Conservation (phyloP, 2,888 invertebrate species). For the Catocala fraxini region DNA sequence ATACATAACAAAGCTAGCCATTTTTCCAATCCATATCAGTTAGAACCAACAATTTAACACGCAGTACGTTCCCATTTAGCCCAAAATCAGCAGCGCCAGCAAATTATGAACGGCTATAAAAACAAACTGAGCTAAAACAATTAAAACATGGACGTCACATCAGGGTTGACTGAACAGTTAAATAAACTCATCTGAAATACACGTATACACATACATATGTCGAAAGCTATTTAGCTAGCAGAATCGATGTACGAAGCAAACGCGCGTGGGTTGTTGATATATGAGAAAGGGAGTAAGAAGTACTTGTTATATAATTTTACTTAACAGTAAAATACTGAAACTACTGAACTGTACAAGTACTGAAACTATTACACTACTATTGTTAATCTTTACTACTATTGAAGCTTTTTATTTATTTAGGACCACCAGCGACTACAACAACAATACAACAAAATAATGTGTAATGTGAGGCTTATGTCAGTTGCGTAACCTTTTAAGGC, state of each 20-base stretch:
- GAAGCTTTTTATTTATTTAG: too few species aligned
- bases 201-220: neutral
- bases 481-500: too few species aligned
- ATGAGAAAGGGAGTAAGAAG: too few species aligned
- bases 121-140: conserved; percentile 12
- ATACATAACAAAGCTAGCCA: neutral
- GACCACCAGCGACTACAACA: too few species aligned
- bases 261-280: too few species aligned
- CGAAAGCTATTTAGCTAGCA: neutral
- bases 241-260: neutral
- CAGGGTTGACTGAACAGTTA: conserved; percentile 1
- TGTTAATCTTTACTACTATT: too few species aligned
- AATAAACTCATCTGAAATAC: conserved; percentile 3
- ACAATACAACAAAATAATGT: too few species aligned
- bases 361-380: too few species aligned
- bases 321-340: too few species aligned
- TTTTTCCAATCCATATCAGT: neutral
- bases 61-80: neutral
- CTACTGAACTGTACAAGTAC: too few species aligned
- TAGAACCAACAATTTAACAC: neutral
- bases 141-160: conserved; percentile 12
- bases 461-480: too few species aligned
- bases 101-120: conserved; percentile 12
- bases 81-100: conserved; percentile 11
- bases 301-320: too few species aligned